phyloP scores from a whole-genome alignment of 2,113 vertebrate genomes.

The Heterotilapia buettikoferi region DNA sequence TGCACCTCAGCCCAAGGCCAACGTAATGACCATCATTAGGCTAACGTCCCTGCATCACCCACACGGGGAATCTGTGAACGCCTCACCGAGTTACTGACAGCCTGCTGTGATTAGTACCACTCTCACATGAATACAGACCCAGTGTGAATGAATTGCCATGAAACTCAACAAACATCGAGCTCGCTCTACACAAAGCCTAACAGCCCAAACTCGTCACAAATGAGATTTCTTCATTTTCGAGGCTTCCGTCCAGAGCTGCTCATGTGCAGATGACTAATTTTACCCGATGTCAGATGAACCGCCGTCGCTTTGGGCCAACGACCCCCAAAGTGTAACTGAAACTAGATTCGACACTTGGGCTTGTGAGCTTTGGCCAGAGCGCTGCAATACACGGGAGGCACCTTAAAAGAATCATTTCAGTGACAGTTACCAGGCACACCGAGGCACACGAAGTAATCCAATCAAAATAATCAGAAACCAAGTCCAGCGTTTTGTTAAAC shows the following conservation, averaged over 20 bases:
- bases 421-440: slow-evolving; percentile 9
- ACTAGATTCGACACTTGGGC: not conserved
- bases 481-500: not conserved
- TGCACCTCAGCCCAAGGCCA: slow-evolving; percentile 46
- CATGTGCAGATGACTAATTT: slow-evolving; percentile 7
- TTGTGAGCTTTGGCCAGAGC: not conserved
- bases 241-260: not conserved
- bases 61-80: slow-evolving; percentile 31
- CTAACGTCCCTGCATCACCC: slow-evolving; percentile 39
- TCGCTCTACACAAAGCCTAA: not conserved
- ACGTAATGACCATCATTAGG: slow-evolving; percentile 65
- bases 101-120: not conserved
- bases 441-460: not conserved
- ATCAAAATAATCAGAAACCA: slow-evolving; percentile 15
- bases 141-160: not conserved
- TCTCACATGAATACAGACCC: not conserved
- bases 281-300: not conserved
- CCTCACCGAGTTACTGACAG: slow-evolving; percentile 14
- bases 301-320: not conserved
- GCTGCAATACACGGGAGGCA: not conserved
- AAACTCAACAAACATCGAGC: not conserved
- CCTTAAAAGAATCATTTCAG: not conserved
- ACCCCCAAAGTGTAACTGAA: slow-evolving; percentile 8
- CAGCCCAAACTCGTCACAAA: slow-evolving; percentile 1
- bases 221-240: not conserved